Base-by-base conservation (phyloP, 1,140 invertebrate species). In the Drosophila nasuta region DNA sequence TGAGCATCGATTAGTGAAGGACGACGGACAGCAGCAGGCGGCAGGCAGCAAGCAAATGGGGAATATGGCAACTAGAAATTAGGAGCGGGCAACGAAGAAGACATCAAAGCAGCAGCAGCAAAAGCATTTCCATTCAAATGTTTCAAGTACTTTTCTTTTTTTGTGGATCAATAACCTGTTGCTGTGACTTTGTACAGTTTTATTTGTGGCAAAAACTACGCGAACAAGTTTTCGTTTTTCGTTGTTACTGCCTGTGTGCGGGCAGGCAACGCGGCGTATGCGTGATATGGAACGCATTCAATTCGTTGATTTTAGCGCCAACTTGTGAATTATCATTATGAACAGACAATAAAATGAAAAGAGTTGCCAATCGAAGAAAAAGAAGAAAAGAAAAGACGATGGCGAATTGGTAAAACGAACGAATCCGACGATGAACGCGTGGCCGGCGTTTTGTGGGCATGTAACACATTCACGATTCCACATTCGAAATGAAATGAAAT, bases 111-210 rank as follows among this genome's bases (percentile, higher is more conserved):
- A 25, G 20, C 20, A 20, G 20, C 20, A 25, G 20, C 38, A 57
- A 43, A 28, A 56, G 38, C 35, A 33, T 33, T 33, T 33, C 33
- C 49, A 66, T 71, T 59, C 28, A 38, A 72, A 59, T 58, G 67
- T 38, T 64, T 52, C 3, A 75, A 73, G 68, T 68, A 54, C 48
- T 68, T n/a, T 52, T 30, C 4, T 1, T 51, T 33, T 30, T 13
- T 30, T 85, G 38, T 87, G 83, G 80, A 87, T 87, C 82, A 88
- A 88, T 87, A 88, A 87, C 83, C 82, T 87, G 82, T 87, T 82
- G 82, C 81, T 17, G 20, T 3, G 43, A 41, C n/a, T 59, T 5
- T 33, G 58, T 63, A 75, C 57, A 74, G 71, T 74, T 73, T 25
- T 25, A 25, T 25, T 25, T 25, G 20, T 74, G 33, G 52, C 45